Evolutionary conservation across 2,888 invertebrate species (phyloP).

Genomic region (Corythucha ciliata): DNA sequence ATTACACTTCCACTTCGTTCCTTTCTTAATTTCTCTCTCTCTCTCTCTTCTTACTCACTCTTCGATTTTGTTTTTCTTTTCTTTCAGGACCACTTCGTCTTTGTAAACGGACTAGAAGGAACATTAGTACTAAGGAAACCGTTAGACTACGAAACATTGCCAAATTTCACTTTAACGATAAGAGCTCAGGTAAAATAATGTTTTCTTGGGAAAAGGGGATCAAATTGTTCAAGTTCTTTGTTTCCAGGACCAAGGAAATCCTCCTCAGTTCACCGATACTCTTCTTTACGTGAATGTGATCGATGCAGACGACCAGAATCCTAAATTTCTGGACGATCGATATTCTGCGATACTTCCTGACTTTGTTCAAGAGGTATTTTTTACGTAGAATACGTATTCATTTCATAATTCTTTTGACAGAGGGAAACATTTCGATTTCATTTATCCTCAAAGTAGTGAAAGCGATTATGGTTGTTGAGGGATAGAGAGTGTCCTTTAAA

Average conservation of each 20-base stretch:
- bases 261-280: conserved; percentile 67
- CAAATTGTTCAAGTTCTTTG: conserved; percentile 7
- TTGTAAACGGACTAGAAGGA: conserved; percentile 77
- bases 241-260: conserved; percentile 66
- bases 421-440: no score
- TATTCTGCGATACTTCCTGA: conserved; percentile 61
- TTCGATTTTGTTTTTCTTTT: no score
- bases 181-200: conserved; percentile 44
- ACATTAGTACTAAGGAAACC: conserved; percentile 67
- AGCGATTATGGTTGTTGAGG: no score
- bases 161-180: conserved; percentile 66
- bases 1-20: not conserved
- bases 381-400: no score
- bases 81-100: conserved; percentile 65
- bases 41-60: no score
- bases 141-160: conserved; percentile 71
- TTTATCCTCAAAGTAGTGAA: no score
- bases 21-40: not conserved
- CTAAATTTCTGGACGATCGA: conserved; percentile 64
- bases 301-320: conserved; percentile 88
- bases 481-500: no score
- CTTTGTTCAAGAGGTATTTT: conserved; percentile 43
- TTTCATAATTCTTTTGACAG: no score
- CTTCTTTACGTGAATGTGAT: conserved; percentile 65
- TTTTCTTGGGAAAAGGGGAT: not conserved